phyloP scores from a whole-genome alignment of 2,888 invertebrate genomes.

The Dendrolimus houi region DNA sequence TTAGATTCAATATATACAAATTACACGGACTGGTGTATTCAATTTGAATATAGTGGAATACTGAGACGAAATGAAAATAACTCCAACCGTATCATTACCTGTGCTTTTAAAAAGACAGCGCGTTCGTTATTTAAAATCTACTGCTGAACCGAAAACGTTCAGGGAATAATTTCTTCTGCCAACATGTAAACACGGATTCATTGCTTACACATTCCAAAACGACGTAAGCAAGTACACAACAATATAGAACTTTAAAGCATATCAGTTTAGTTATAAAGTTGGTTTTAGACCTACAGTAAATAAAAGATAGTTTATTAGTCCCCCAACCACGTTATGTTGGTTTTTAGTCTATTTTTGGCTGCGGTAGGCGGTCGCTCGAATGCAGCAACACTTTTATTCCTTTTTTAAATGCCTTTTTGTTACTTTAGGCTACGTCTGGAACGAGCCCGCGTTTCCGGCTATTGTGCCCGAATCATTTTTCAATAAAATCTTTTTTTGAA shows the following conservation, averaged over 20 bases:
- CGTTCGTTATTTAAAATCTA: slow-evolving; percentile 43
- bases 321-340: slow-evolving; percentile 14
- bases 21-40: too few species aligned
- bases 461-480: slow-evolving; percentile 51
- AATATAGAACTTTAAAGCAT: background rate
- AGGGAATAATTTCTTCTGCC: slow-evolving; percentile 55
- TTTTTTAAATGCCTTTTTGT: slow-evolving; percentile 55
- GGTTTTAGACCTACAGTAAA: background rate
- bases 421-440: slow-evolving; percentile 51
- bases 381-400: slow-evolving; percentile 54
- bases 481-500: slow-evolving; percentile 32
- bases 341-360: slow-evolving; percentile 67
- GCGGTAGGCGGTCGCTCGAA: slow-evolving; percentile 72
- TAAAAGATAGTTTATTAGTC: background rate
- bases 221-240: slow-evolving; percentile 1
- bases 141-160: slow-evolving; percentile 38
- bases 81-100: slow-evolving; percentile 19
- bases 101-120: slow-evolving; percentile 25
- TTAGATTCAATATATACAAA: too few species aligned
- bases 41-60: too few species aligned
- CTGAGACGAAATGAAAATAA: background rate
- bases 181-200: slow-evolving; percentile 56
- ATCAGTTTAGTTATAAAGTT: background rate
- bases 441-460: slow-evolving; percentile 65
- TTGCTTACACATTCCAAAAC: slow-evolving; percentile 10